These are phyloP conservation scores for Anoplopoma fimbria DNA, from an alignment of 2,113 vertebrate species.

Conservation along the genomic window DNA sequence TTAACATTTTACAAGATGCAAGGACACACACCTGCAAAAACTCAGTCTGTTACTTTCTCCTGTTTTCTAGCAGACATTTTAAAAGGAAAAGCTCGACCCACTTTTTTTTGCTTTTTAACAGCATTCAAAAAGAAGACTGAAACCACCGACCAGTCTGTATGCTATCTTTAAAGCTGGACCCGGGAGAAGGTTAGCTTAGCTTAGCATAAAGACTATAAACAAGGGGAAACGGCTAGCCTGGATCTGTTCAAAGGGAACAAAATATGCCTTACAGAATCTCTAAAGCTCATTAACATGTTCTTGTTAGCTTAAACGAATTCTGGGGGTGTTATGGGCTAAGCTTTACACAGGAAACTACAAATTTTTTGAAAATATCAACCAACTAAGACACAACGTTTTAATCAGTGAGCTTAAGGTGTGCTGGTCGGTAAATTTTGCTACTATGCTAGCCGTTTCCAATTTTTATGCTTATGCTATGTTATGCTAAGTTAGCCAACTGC, in stretches of 20 bases:
- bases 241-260: not conserved
- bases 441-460: not conserved
- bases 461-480: conserved; percentile 33
- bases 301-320: not conserved
- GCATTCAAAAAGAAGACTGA: not conserved
- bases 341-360: not conserved
- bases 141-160: not conserved
- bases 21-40: conserved; percentile 7
- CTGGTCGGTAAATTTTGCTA: not conserved
- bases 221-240: not conserved
- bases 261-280: too few species aligned
- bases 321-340: not conserved
- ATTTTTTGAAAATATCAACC: not conserved
- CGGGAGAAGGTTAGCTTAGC: not conserved
- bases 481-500: not conserved
- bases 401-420: not conserved
- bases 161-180: not conserved
- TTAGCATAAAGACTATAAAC: conserved; percentile 29
- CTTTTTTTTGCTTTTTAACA: not conserved
- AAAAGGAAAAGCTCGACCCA: not conserved
- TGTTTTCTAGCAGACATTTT: conserved; percentile 10
- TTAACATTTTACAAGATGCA: conserved; percentile 16
- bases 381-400: not conserved
- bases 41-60: conserved; percentile 43
- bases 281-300: not conserved